Base-by-base conservation (phyloP, 2,888 invertebrate genomes). In the Pachliopta kotzebuea region DNA sequence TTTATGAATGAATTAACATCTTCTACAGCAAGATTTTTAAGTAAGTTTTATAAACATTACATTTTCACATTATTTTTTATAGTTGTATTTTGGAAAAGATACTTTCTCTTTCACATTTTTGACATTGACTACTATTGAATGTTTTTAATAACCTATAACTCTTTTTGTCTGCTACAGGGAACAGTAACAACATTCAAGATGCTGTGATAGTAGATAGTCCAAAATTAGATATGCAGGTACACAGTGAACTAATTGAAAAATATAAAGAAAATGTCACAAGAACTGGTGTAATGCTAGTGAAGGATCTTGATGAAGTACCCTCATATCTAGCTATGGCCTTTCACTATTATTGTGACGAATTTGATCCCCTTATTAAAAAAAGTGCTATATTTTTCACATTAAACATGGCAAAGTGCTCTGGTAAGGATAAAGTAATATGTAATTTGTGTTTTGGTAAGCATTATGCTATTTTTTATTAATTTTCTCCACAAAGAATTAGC, bases 321-420 rank as follows among this genome's bases (percentile, higher is more conserved):
- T 81, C 90, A 0, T 68, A 75, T 6, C 76, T 91, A 1, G 92
- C 91, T 0, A 90, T 90, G 88, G 92, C 91, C 1, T 90, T 92
- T 69, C 92, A 92, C 71, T 92, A 90, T 69, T 91, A 89, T 68
- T 92, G 92, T 67, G 92, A 92, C 73, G 92, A 92, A 70, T 88
- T 84, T 71, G 85, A 87, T 63, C 91, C 91, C 1, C 73, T 91
- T 1, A 88, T 86, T 3, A 85, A 84, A 59, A 84, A 80, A 60
- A 88, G 86, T 66, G 91, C 90, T 31, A 86, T 92, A 72, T 89
- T 92, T 70, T 89, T 90, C 69, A 91, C 90, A 9, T 69, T 92
- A 50, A 83, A 92, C 71, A 69, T 85, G 60, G 83, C 84, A 2
- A 78, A 76, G 60, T 92, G 91, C 69, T 73, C 76, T 70, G 82